These are phyloP conservation scores for Drosophila mimica DNA, from an alignment of 2,888 invertebrate species.

Conservation along the genomic window DNA sequence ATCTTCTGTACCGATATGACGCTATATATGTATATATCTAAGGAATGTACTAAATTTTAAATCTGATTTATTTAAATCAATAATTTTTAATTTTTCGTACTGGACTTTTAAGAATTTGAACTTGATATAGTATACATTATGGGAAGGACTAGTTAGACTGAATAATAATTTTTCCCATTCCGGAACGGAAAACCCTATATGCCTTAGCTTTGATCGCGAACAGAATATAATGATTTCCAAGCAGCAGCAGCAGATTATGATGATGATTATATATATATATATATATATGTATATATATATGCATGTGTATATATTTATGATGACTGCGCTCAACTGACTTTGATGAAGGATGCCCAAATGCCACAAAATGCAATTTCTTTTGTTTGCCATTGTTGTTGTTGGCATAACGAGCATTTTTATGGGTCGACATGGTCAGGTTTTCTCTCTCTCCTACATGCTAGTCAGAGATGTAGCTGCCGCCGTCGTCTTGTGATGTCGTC, in stretches of 20 bases:
- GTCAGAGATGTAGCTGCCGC: slow-evolving; percentile 43
- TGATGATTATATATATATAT: slow-evolving; percentile 33
- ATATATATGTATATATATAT: slow-evolving; percentile 5
- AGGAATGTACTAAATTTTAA: neutral
- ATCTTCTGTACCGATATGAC: neutral
- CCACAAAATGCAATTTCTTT: slow-evolving; percentile 63
- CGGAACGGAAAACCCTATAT: slow-evolving; percentile 2
- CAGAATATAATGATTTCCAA: slow-evolving; percentile 2
- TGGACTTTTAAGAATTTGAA: neutral
- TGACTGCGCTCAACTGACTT: slow-evolving; percentile 45
- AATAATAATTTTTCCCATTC: neutral
- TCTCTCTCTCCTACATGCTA: slow-evolving; percentile 67
- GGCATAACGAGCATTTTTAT: slow-evolving; percentile 60
- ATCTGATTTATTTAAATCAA: neutral
- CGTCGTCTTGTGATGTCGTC: slow-evolving; percentile 62
- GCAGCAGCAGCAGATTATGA: slow-evolving; percentile 18
- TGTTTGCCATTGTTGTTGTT: slow-evolving; percentile 32
- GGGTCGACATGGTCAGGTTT: slow-evolving; percentile 72
- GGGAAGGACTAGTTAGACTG: neutral
- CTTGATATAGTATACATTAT: neutral
- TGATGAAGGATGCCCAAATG: slow-evolving; percentile 58
- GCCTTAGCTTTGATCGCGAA: neutral
- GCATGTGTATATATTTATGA: slow-evolving; percentile 23
- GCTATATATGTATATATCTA: too few relatives aligned
- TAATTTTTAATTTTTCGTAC: neutral